phyloP scores from a whole-genome alignment of 2,888 invertebrate species.

The Tetanocera ferruginea region DNA sequence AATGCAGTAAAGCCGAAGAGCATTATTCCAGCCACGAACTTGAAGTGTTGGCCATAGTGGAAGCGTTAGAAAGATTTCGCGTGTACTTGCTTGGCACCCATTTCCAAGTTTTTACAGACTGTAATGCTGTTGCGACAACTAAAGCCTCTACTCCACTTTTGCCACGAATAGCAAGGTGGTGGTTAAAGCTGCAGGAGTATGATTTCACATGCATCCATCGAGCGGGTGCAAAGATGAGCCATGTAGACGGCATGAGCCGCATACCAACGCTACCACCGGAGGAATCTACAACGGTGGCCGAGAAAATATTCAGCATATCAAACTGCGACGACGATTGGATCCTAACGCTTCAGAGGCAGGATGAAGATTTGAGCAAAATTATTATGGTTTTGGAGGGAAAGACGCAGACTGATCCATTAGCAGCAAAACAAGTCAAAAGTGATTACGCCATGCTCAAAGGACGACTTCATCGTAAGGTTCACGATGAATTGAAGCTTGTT shows the following conservation, averaged over 20 bases:
- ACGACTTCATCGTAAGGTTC: not conserved
- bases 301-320: not conserved
- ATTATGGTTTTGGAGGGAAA: not conserved
- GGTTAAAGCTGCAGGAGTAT: conserved; percentile 41
- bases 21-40: conserved; percentile 29
- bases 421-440: not conserved
- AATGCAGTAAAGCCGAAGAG: conserved; percentile 10
- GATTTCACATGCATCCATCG: conserved; percentile 34
- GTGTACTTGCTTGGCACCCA: conserved; percentile 40
- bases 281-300: conserved; percentile 14
- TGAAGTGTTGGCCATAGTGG: conserved; percentile 24
- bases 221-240: too few relatives aligned
- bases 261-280: not conserved
- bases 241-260: not conserved
- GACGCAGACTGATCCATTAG: not conserved
- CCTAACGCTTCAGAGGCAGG: not conserved
- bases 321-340: not conserved
- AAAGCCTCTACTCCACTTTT: conserved; percentile 24
- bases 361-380: not conserved
- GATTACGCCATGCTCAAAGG: conserved; percentile 40
- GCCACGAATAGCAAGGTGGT: conserved; percentile 45
- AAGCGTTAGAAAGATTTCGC: conserved; percentile 33
- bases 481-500: not conserved
- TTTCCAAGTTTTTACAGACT: conserved; percentile 31
- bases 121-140: conserved; percentile 2